Evolutionary conservation across 2,888 invertebrate species (phyloP), one percentile per base, ranked within the genome.

Genomic region (Adineta ricciae): DNA sequence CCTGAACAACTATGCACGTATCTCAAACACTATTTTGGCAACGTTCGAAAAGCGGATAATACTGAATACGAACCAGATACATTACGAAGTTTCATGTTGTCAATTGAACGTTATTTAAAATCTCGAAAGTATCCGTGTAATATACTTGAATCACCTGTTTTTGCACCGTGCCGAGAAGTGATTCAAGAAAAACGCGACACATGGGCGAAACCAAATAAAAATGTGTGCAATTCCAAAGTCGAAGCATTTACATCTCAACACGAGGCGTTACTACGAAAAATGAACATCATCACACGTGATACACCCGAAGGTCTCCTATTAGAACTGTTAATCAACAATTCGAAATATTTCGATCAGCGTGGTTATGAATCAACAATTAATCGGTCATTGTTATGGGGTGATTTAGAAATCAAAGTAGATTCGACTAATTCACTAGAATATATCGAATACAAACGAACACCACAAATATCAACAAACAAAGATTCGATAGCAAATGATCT

Each of bases 291-390:
- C 38, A 78, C 78, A 78, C 38, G 78, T 41, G 78, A 78, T 78
- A 78, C 78, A 41, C 78, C 78, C 1, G 78, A 78, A 32, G 64
- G 64, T 32, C 16, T 64, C 14, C 27, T 64, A 64, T 16, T 64
- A 14, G 64, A 64, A 64, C 32, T 64, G 32, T 64, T 64, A 64
- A 64, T 64, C 1, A 64, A 64, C 32, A 64, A 64, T 64, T 64
- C 64, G 0, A 64, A 64, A 64, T 64, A 64, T 64, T 64, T 64
- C 32, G 64, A 64, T 64, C 64, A 64, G 41, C 78, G 78, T 41
- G 78, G 78, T 78, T 78, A n/a, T 78, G 78, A 78, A 78, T 78
- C 78, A 41, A 78, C 78, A 41, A 78, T 78, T 41, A 78, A 78
- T 78, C 78, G 78, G 38, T 78, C 78, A 78, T 41, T 78, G 41